Base-by-base conservation (phyloP, 2,113 vertebrate genomes). In the Erythrocercus mccallii region DNA sequence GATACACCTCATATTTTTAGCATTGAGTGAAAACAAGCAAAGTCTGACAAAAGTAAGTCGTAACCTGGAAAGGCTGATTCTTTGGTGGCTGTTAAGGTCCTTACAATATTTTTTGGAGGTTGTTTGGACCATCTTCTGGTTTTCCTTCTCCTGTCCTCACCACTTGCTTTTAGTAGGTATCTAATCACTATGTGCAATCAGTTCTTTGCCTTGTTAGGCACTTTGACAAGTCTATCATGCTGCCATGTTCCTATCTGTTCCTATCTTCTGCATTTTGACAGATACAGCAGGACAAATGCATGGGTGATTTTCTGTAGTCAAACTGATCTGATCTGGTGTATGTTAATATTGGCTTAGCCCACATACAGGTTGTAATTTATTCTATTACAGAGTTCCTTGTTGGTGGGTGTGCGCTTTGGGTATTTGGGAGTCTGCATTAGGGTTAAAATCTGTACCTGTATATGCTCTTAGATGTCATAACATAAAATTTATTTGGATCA, bases 291-390 rank as follows among this genome's bases (percentile, higher is more conserved):
- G 7, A 12, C 6, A 62, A 81, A 81, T 4, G 15, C 70, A 28
- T 10, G 27, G 9, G 30, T 91, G 20, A 73, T 48, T 69, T 84
- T 69, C 31, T 56, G 16, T 4, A 2, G 11, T 83, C 9, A 47
- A 42, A 71, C 2, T 69, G n/a, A 50, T 18, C 15, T 86, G 30
- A 11, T 44, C 61, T 60, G 15, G 10, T 53, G 5, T 35, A 2
- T 66, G 10, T 23, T 47, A 76, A 19, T 80, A 33, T 9, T 35
- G 22, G 2, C 4, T 91, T 78, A 58, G 15, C 6, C 31, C 37
- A 10, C 3, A 3, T 4, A 13, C 1, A 61, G 5, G 2, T 31
- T 51, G 2, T 38, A 19, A 0, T 2, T 53, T 66, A 9, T 71
- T 81, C 44, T 73, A 2, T 44, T 77, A n/a, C 17, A 7, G 12